A percentile compares a stretch with the other conserved stretches of the same genome.
phyloP scores from a whole-genome alignment of 92 coral and sea anemone species.

The Galaxea fascicularis region DNA sequence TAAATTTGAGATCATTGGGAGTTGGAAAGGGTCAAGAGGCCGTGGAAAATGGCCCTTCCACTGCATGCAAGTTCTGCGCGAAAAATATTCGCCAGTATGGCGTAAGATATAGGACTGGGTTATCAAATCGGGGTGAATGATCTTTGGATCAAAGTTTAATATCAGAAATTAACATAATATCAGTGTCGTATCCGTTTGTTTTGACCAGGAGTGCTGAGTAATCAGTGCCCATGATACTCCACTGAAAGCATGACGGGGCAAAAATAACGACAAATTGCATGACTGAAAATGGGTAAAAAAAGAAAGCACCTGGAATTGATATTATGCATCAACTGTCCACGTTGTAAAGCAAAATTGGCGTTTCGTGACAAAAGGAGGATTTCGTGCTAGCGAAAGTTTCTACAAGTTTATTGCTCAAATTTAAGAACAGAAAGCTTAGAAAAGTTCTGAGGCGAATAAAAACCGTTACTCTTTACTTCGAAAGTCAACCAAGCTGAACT shows the following conservation, averaged over 20 bases:
- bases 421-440: not conserved
- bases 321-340: not conserved
- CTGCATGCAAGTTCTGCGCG: too few species aligned
- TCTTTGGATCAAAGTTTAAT: not conserved
- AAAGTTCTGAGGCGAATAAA: not conserved
- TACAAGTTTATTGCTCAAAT: not conserved
- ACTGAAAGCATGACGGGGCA: not conserved
- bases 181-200: not conserved
- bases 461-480: not conserved
- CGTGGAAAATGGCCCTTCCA: too few species aligned
- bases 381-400: not conserved
- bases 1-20: too few species aligned
- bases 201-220: constrained; percentile 7
- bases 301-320: not conserved
- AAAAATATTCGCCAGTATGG: not conserved
- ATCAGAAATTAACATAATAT: not conserved
- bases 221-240: constrained; percentile 14
- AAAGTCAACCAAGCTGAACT: not conserved
- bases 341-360: not conserved
- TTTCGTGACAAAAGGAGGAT: not conserved
- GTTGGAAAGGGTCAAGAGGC: too few species aligned
- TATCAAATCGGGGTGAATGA: not conserved
- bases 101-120: not conserved
- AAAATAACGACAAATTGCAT: not conserved
- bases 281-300: not conserved